These are phyloP conservation scores for Morpho helenor DNA, from an alignment of 2,888 invertebrate species.

Conservation along the genomic window DNA sequence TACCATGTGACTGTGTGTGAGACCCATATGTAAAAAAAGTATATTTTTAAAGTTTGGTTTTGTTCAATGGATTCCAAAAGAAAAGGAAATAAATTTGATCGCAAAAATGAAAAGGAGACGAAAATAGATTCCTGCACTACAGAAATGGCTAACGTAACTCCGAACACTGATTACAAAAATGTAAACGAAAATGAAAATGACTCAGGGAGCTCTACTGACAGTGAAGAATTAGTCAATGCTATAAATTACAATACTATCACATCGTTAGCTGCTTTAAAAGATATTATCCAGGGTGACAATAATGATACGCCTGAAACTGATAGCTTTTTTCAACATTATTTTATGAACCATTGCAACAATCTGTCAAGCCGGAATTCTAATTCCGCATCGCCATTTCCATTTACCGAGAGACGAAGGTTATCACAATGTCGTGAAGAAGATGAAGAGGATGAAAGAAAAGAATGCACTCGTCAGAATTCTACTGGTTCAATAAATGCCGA, in stretches of 20 bases:
- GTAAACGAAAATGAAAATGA: constrained; percentile 38
- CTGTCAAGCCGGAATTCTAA: constrained; percentile 80
- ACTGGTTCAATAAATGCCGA: constrained; percentile 32
- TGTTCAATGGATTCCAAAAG: constrained; percentile 58
- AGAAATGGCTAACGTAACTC: constrained; percentile 35
- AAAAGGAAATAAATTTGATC: constrained; percentile 42
- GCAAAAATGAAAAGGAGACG: constrained; percentile 68
- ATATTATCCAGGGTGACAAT: constrained; percentile 81
- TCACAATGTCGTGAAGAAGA: constrained; percentile 93
- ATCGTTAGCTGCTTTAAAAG: constrained; percentile 83
- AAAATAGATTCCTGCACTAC: constrained; percentile 44
- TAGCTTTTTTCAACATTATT: constrained; percentile 85
- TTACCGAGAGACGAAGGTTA: constrained; percentile 81
- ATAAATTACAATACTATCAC: constrained; percentile 86
- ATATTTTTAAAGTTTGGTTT: constrained; percentile 7
- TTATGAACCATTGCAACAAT: constrained; percentile 85
- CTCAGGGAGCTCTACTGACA: constrained; percentile 78
- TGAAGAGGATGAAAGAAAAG: constrained; percentile 82
- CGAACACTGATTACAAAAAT: constrained; percentile 42
- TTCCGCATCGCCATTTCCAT: constrained; percentile 66
- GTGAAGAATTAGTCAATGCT: constrained; percentile 82
- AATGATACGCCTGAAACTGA: constrained; percentile 79
- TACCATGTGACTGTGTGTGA: constrained; percentile 62
- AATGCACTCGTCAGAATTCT: constrained; percentile 32
- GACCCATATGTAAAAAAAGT: constrained; percentile 10